These are phyloP conservation scores for Hymenochirus boettgeri DNA, from an alignment of 2,113 vertebrate genomes.

Conservation along the genomic window DNA sequence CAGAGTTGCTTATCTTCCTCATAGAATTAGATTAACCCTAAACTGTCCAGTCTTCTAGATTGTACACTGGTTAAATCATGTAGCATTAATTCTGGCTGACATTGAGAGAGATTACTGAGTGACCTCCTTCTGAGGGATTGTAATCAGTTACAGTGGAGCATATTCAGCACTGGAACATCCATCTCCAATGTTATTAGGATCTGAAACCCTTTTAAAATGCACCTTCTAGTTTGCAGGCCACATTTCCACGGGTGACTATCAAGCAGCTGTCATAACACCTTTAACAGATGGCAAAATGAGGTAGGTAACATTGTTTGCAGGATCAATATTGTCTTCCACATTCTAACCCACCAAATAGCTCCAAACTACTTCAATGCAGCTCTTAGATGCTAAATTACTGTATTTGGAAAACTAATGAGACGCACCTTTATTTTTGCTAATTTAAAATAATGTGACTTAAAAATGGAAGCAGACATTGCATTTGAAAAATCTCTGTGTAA, in stretches of 20 bases:
- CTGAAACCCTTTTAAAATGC: slow-evolving; percentile 26
- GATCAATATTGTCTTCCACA: no score
- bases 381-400: no score
- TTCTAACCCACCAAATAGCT: no score
- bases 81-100: slow-evolving; percentile 59
- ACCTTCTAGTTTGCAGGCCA: slow-evolving; percentile 4
- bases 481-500: no score
- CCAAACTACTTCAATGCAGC: no score
- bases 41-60: slow-evolving; percentile 8
- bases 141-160: slow-evolving; percentile 31
- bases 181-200: slow-evolving; percentile 16
- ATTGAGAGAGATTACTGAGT: slow-evolving; percentile 57
- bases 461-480: no score
- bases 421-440: no score
- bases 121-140: slow-evolving; percentile 55
- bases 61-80: slow-evolving; percentile 50
- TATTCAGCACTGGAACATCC: background rate
- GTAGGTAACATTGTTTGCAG: slow-evolving; percentile 4
- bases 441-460: no score
- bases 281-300: slow-evolving; percentile 26
- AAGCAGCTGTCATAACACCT: slow-evolving; percentile 7
- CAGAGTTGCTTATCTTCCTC: no score
- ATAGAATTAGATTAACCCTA: slow-evolving; percentile 36
- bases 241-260: background rate
- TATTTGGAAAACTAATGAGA: no score